Base-by-base conservation (phyloP, 1,140 invertebrate genomes). In the Dryas iulia region DNA sequence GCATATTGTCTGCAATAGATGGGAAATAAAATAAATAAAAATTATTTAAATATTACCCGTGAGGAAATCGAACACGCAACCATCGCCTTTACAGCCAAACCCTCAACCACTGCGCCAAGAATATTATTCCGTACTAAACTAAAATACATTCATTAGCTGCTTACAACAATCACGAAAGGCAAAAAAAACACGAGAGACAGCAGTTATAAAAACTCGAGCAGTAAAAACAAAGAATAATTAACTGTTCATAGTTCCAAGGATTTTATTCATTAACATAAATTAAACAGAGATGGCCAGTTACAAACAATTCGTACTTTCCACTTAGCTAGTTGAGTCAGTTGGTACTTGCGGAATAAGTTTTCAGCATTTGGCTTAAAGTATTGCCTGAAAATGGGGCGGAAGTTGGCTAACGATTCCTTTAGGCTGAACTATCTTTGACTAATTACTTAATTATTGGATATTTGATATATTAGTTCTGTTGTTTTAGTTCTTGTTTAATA, bases 271-370 rank as follows among this genome's bases (percentile, higher is more conserved):
- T 58, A 63, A 73, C 68, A 66, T 73, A 73, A 74, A 69, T 56
- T 61, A 54, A 69, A 71, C 39, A 64, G 52, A 67, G 67, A 47
- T 72, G 59, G 64, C 67, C 66, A 68, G 69, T 71, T 70, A 69
- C 72, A 73, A 75, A 75, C 76, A 78, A 69, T 71, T 63, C 62
- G 33, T 72, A 75, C 73, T 75, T 75, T 59, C 53, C 59, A 60
- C 70, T 69, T 69, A 77, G 62, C 62, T 62, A 66, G 52, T 68
- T 69, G 61, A 69, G 66, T 66, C 31, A 57, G 21, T 31, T 68
- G 35, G 33, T 10, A 58, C 57, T 65, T 71, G 31, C 28, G 57
- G 70, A 66, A 68, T 75, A 77, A 77, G 75, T 77, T 72, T 68
- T 60, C 47, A 8, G 26, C 69, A 61, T 65, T 74, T 73, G 65